A percentile compares a stretch with the other conserved stretches of the same genome.
phyloP scores from a whole-genome alignment of 2,888 invertebrate species.

The Rhopalosiphum nymphaeae region DNA sequence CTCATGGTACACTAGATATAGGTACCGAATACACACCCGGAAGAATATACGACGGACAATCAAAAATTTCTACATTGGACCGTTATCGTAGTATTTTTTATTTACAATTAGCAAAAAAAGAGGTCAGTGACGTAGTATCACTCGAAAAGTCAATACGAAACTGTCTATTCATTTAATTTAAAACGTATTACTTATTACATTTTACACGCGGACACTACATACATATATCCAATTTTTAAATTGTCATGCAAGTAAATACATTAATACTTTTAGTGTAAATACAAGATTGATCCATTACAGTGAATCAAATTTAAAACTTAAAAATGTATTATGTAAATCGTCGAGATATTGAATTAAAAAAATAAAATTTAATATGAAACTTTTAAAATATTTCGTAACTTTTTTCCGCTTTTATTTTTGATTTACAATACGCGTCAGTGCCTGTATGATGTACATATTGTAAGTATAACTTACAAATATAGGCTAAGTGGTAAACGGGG shows the following conservation, averaged over 20 bases:
- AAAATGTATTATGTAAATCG: slow-evolving; percentile 6
- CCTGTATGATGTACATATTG: background rate
- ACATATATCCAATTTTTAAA: slow-evolving; percentile 16
- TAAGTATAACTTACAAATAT: background rate
- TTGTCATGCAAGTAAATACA: slow-evolving; percentile 30
- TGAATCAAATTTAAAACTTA: background rate
- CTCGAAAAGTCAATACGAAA: slow-evolving; percentile 48
- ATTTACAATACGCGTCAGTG: background rate
- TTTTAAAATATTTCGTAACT: background rate
- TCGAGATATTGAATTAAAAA: background rate
- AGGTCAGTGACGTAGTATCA: slow-evolving; percentile 35
- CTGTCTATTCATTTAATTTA: slow-evolving; percentile 56
- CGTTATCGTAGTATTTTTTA: slow-evolving; percentile 33
- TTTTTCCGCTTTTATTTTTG: background rate
- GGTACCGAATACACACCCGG: background rate
- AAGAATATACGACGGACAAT: slow-evolving; percentile 37
- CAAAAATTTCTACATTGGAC: slow-evolving; percentile 33
- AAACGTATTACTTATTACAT: slow-evolving; percentile 28
- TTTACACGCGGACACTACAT: background rate
- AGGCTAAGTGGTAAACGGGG: no score
- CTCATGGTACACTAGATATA: background rate
- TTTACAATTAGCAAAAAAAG: slow-evolving; percentile 40
- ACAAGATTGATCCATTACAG: background rate
- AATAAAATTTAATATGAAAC: background rate
- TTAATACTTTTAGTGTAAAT: background rate